Evolutionary conservation across 2,113 vertebrate genomes (phyloP).

Genomic region (Zeus faber): DNA sequence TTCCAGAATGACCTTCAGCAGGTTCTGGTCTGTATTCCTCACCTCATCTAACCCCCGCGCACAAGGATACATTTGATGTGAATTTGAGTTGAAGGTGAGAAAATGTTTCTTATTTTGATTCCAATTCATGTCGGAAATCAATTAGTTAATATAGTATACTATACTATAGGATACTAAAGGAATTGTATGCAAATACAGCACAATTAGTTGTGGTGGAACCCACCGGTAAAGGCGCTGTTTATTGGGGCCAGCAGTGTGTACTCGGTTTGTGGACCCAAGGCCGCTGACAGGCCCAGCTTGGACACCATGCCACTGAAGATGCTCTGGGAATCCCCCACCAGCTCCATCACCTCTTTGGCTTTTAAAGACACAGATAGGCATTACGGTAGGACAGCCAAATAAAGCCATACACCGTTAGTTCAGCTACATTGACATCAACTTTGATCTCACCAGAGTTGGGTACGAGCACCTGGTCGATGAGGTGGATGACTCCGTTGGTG

Average conservation of each 20-base stretch:
- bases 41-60: conserved; percentile 79
- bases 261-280: conserved; percentile 79
- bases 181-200: too few species aligned
- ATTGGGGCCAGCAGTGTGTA: conserved; percentile 89
- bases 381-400: too few species aligned
- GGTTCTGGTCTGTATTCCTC: conserved; percentile 78
- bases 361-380: too few species aligned
- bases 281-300: conserved; percentile 80
- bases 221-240: conserved; percentile 88
- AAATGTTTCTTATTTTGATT: too few species aligned
- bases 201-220: too few species aligned
- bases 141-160: too few species aligned
- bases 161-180: too few species aligned
- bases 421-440: too few species aligned
- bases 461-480: conserved; percentile 88
- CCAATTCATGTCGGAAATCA: too few species aligned
- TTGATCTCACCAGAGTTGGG: conserved; percentile 86
- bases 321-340: conserved; percentile 81
- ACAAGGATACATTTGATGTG: background rate
- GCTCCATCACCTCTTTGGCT: conserved; percentile 89
- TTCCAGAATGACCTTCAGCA: conserved; percentile 83
- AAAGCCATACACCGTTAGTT: too few species aligned
- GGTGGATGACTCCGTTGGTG: conserved; percentile 92
- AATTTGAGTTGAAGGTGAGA: too few species aligned
- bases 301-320: conserved; percentile 83